phyloP scores from a whole-genome alignment of 2,113 vertebrate genomes.

The Ardeotis arabs region DNA sequence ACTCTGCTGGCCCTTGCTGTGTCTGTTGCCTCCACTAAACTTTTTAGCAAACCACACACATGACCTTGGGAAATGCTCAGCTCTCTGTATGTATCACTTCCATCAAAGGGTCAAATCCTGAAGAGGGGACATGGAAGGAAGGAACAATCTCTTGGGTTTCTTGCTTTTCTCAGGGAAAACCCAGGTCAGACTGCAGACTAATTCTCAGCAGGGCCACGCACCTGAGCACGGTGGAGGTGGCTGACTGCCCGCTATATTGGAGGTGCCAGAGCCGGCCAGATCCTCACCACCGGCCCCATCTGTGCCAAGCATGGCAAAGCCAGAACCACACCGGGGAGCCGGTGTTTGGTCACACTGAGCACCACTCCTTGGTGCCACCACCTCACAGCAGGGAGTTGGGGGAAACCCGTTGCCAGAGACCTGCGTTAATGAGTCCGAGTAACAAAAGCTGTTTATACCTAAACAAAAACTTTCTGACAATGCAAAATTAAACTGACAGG shows the following conservation, averaged over 20 bases:
- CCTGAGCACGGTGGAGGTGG: fast-evolving
- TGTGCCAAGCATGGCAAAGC: fast-evolving
- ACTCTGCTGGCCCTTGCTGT: not conserved
- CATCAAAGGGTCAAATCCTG: not conserved
- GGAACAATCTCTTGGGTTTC: not conserved
- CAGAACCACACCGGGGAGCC: fast-evolving
- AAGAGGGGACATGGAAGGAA: not conserved
- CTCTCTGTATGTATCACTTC: not conserved
- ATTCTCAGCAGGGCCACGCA: not conserved
- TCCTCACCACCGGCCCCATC: not conserved
- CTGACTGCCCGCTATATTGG: not conserved
- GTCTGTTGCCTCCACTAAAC: not conserved
- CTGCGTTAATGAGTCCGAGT: not conserved
- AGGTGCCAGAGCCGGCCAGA: fast-evolving
- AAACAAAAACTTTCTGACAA: slow-evolving; percentile 22
- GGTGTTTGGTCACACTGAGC: fast-evolving
- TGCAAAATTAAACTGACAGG: slow-evolving; percentile 26
- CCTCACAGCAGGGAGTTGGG: not conserved
- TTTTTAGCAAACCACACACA: not conserved
- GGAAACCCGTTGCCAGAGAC: not conserved
- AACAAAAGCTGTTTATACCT: not conserved
- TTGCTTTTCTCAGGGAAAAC: not conserved
- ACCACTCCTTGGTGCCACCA: fast-evolving
- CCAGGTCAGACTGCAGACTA: not conserved
- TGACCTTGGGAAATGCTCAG: not conserved